phyloP scores from a whole-genome alignment of 2,888 invertebrate genomes.

The Pristionchus exspectatus region DNA sequence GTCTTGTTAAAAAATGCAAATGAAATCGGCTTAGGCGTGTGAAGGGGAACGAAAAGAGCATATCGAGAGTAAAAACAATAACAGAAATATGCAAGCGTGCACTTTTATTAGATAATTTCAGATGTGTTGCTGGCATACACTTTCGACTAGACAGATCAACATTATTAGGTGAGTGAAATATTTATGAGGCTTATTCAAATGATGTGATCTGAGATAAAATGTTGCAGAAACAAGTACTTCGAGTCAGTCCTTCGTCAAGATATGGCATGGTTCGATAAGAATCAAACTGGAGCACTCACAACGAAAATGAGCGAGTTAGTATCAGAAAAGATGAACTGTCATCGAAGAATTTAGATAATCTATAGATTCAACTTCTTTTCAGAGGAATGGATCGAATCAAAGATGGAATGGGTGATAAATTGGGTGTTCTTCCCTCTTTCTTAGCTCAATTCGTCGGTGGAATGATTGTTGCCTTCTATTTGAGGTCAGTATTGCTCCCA shows the following conservation, averaged over 20 bases:
- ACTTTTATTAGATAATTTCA: constrained; percentile 67
- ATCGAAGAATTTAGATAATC: not conserved
- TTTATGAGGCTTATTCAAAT: not conserved
- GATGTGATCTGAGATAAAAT: not conserved
- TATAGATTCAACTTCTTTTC: constrained; percentile 13
- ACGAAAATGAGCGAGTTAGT: constrained; percentile 81
- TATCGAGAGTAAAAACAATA: not conserved
- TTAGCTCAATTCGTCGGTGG: constrained; percentile 68
- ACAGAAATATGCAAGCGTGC: not conserved
- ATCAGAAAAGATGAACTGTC: no score
- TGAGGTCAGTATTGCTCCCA: constrained; percentile 54
- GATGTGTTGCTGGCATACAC: constrained; percentile 79
- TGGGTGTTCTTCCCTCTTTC: constrained; percentile 67
- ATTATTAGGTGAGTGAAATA: constrained; percentile 77
- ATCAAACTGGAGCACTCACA: constrained; percentile 81
- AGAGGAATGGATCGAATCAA: constrained; percentile 74
- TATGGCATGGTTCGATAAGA: constrained; percentile 80
- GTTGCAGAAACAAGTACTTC: constrained; percentile 73
- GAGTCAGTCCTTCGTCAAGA: constrained; percentile 79
- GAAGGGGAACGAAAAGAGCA: not conserved
- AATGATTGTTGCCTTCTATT: constrained; percentile 67
- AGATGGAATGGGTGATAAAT: constrained; percentile 75
- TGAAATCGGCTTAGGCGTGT: constrained; percentile 13
- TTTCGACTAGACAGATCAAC: constrained; percentile 81
- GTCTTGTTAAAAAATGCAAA: not conserved